Evolutionary conservation across 1,140 invertebrate species (phyloP), one percentile per base, ranked within the genome.

Genomic region (Sitophilus oryzae): DNA sequence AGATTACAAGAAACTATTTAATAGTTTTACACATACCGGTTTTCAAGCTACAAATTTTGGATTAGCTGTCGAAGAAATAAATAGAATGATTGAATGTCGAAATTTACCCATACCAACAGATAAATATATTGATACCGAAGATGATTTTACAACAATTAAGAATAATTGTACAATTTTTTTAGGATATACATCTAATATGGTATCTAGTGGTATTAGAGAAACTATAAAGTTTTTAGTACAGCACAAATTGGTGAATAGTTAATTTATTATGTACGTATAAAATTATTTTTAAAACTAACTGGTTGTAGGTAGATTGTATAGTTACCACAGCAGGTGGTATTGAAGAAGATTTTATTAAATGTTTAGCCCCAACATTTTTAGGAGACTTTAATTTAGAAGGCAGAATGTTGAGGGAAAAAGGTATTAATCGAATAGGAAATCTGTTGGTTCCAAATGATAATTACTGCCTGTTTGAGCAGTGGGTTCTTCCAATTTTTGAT

Each of bases 261-360:
- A n/a, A n/a, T n/a, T n/a, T n/a, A n/a, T 15, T 30, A 48, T 14
- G 51, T 25, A 34, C 10, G 30, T 49, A 8, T 38, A 38, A 4
- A 6, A 38, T 14, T 25, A 19, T 57, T 21, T 42, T 41, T n/a
- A 6, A 22, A n/a, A n/a, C 11, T 6, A 48, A 53, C n/a, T 49
- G 2, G 10, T 63, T 63, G 45, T 64, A 88, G 79, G 80, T 99
- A 34, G 97, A 99, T 73, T 96, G 92, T 68, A 82, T 99, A 56
- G 96, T 99, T 0, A 95, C 96, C 30, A 96, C 94, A 38, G 97
- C 96, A 14, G 97, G 97, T 18, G 97, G 97, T 15, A 80, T 99
- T 2, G 97, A 99, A 75, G 97, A 99, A 77, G 97, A 99, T 77
- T 83, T 99, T 30, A 99, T 99, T 35, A 99, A 99, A 80, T 99